phyloP scores from a whole-genome alignment of 2,888 invertebrate genomes.

The Ariolimax columbianus region DNA sequence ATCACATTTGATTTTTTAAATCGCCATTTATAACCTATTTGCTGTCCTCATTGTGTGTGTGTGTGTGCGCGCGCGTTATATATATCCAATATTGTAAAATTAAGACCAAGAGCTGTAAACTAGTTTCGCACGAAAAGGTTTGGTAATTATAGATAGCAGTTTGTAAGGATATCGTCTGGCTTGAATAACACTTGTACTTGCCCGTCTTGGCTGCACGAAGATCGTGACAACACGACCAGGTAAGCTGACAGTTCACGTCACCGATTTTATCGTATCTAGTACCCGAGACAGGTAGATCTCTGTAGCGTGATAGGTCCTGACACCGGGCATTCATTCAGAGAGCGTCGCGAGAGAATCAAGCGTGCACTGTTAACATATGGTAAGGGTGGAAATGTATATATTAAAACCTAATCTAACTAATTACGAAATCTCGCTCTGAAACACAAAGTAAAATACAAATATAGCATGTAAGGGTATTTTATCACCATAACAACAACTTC shows the following conservation, averaged over 20 bases:
- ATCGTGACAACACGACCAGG: constrained; percentile 3
- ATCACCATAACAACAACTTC: no score
- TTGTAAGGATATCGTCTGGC: background rate
- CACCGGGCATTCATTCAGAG: background rate
- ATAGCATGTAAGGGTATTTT: background rate
- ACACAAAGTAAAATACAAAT: background rate
- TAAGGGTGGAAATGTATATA: background rate
- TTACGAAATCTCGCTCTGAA: background rate
- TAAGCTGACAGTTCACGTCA: constrained; percentile 1
- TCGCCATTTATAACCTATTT: no score
- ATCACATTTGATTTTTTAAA: no score
- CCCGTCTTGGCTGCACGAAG: background rate
- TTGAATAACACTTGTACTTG: background rate
- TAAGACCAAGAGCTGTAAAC: background rate
- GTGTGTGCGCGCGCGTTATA: background rate
- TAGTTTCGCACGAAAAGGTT: background rate
- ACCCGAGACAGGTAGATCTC: background rate
- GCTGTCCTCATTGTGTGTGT: no score
- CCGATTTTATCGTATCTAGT: background rate
- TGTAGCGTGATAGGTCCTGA: background rate
- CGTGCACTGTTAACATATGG: no score
- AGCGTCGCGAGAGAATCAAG: background rate
- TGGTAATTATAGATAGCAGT: background rate
- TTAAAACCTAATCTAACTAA: background rate
- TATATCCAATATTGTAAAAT: background rate